Evolutionary conservation across 1,140 invertebrate species (phyloP).

Genomic region (Teleopsis dalmanni): DNA sequence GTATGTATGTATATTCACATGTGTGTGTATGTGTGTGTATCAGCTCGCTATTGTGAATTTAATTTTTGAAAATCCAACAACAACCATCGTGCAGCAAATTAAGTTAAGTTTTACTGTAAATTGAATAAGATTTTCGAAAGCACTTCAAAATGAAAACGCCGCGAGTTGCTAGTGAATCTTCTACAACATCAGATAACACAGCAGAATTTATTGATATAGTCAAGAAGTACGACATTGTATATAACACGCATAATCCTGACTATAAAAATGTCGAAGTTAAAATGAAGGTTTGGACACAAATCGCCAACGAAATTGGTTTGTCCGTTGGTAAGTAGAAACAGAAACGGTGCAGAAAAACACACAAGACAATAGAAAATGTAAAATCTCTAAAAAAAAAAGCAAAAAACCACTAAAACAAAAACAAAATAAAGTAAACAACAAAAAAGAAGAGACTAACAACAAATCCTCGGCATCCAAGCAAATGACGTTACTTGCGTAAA

Average conservation of each 20-base stretch:
- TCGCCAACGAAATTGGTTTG: conserved; percentile 41
- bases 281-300: conserved; percentile 39
- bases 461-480: too few species aligned
- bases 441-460: too few species aligned
- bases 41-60: too few species aligned
- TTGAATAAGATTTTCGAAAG: too few species aligned
- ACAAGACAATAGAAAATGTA: too few species aligned
- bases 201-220: conserved; percentile 42
- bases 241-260: conserved; percentile 42
- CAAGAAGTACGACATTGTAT: conserved; percentile 41
- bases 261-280: conserved; percentile 42
- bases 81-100: too few species aligned
- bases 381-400: too few species aligned
- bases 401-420: too few species aligned
- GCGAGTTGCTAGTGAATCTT: conserved; percentile 37
- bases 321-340: conserved; percentile 32
- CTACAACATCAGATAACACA: conserved; percentile 40
- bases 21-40: background rate
- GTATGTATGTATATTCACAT: background rate
- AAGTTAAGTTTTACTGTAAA: too few species aligned
- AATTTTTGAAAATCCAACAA: too few species aligned
- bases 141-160: conserved; percentile 36
- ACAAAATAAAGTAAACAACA: too few species aligned
- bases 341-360: background rate
- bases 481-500: too few species aligned